phyloP scores from a whole-genome alignment of 2,797 vertebrate species.

The Hyperoplus immaculatus region DNA sequence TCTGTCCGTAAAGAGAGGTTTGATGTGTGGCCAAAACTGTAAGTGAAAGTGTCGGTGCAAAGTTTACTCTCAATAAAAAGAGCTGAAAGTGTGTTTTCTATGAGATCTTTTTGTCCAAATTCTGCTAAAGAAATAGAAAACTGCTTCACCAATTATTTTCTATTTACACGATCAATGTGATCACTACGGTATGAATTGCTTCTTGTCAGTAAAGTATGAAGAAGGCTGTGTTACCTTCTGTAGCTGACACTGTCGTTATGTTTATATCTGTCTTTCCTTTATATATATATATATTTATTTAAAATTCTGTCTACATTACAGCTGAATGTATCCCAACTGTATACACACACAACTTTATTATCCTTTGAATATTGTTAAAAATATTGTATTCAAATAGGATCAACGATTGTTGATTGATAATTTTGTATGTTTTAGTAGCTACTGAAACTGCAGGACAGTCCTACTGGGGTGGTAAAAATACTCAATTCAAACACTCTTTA shows the following conservation, averaged over 20 bases:
- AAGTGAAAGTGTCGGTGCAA: slow-evolving; percentile 81
- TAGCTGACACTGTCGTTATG: too few relatives aligned
- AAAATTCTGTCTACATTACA: too few relatives aligned
- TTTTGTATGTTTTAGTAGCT: background rate
- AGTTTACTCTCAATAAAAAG: slow-evolving; percentile 84
- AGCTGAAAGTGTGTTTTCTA: slow-evolving; percentile 61
- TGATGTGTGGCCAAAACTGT: slow-evolving; percentile 80
- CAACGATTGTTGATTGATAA: background rate
- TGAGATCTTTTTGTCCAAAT: background rate
- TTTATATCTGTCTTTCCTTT: too few relatives aligned
- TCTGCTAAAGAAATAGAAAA: background rate
- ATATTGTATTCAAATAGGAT: background rate
- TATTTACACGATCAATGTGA: background rate
- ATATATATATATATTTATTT: too few relatives aligned
- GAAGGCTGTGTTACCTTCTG: too few relatives aligned
- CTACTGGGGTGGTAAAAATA: background rate
- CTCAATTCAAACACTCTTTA: background rate
- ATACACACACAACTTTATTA: background rate
- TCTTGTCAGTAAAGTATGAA: too few relatives aligned
- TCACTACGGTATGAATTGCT: background rate
- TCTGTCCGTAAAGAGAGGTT: slow-evolving; percentile 68
- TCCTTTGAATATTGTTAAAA: background rate
- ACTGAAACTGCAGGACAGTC: background rate
- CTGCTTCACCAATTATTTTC: too few relatives aligned
- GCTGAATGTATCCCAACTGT: too few relatives aligned